Percentiles rank a stretch among this genome's conserved stretches.
Conservation (phyloP, 2,113 vertebrate genomes). For the Cyphomyrus discorhynchus region DNA sequence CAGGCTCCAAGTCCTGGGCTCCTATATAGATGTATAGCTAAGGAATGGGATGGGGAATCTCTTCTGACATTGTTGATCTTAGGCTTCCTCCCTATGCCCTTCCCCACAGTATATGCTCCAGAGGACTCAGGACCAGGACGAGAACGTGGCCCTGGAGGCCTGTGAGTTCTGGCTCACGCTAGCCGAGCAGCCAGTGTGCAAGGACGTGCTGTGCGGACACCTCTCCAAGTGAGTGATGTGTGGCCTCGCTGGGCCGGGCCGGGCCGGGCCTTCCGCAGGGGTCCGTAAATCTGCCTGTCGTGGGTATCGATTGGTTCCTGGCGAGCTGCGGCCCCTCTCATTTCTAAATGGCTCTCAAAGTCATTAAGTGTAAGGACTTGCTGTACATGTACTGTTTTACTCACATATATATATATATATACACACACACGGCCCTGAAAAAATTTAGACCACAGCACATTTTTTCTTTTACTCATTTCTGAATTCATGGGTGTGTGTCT, state of each 20-base stretch:
- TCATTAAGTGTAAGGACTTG: background rate
- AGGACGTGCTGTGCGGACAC: constrained; percentile 87
- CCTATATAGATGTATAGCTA: background rate
- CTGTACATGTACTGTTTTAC: background rate
- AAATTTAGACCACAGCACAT: too few relatives aligned
- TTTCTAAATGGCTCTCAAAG: background rate
- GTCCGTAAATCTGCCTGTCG: background rate
- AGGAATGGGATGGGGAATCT: background rate
- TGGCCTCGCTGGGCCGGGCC: background rate
- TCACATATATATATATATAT: background rate
- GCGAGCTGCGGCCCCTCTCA: too few relatives aligned
- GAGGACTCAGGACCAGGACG: constrained; percentile 92
- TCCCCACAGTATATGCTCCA: constrained; percentile 83
- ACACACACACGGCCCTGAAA: too few relatives aligned
- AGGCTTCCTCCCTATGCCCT: background rate
- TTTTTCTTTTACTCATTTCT: too few relatives aligned
- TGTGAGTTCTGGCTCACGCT: constrained; percentile 96
- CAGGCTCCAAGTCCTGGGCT: background rate
- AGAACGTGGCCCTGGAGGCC: constrained; percentile 95
- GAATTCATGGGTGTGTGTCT: too few relatives aligned
- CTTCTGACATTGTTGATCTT: background rate
- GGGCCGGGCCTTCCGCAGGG: too few relatives aligned
- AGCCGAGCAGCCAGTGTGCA: constrained; percentile 92
- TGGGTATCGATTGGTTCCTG: background rate
- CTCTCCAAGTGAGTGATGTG: constrained; percentile 74